phyloP scores from a whole-genome alignment of 1,140 invertebrate genomes.

The Saccostrea cuccullata region DNA sequence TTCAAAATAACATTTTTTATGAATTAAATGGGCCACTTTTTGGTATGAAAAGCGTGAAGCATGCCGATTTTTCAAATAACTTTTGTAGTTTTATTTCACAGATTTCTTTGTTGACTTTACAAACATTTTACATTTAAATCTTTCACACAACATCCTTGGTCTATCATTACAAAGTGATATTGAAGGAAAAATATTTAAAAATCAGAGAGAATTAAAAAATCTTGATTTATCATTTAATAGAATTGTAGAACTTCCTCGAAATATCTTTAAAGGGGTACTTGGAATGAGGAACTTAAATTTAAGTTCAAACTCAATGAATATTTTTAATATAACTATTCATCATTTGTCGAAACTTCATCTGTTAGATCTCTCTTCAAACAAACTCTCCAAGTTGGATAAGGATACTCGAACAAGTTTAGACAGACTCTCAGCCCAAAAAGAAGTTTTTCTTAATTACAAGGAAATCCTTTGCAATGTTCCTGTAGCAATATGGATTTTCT shows the following conservation, averaged over 20 bases:
- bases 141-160: slow-evolving; percentile 44
- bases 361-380: slow-evolving; percentile 52
- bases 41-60: not conserved
- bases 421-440: not conserved
- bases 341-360: not conserved
- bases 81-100: slow-evolving; percentile 43
- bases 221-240: slow-evolving; percentile 39
- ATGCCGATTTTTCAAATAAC: slow-evolving; percentile 49
- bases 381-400: not conserved
- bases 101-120: slow-evolving; percentile 35
- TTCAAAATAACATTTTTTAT: slow-evolving; percentile 37
- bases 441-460: not conserved
- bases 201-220: not conserved
- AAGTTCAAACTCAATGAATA: slow-evolving; percentile 5
- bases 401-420: not conserved
- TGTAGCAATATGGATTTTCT: slow-evolving; percentile 4
- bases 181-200: slow-evolving; percentile 38
- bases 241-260: not conserved
- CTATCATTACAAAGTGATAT: slow-evolving; percentile 22
- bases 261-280: not conserved
- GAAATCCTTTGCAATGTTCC: slow-evolving; percentile 22
- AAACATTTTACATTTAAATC: not conserved
- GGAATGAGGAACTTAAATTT: not conserved
- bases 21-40: slow-evolving; percentile 41
- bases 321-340: slow-evolving; percentile 2